Evolutionary conservation across 2,113 vertebrate species (phyloP).

Genomic region (Xiphophorus hellerii): DNA sequence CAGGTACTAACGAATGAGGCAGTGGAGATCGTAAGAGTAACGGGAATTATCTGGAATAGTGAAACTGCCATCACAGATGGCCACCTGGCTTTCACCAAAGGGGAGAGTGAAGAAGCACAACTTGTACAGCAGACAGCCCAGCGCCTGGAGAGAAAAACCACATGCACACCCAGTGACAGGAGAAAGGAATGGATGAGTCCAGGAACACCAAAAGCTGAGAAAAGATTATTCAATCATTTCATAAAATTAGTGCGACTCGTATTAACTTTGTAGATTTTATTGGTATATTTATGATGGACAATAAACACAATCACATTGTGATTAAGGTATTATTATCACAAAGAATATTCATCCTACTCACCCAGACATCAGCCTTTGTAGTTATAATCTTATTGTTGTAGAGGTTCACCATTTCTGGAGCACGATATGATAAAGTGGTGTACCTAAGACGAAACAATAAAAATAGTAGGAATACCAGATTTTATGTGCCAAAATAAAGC

Average conservation of each 20-base stretch:
- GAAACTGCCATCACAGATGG: constrained; percentile 98
- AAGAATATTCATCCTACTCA: constrained; percentile 67
- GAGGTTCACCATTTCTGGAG: constrained; percentile 99
- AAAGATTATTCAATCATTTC: neutral
- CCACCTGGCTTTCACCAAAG: constrained; percentile 99
- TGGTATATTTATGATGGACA: neutral
- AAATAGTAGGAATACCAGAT: neutral
- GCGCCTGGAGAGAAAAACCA: constrained; percentile 81
- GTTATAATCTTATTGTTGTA: constrained; percentile 97
- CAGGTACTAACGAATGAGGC: constrained; percentile 90
- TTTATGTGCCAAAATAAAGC: too few species aligned
- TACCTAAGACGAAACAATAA: constrained; percentile 80
- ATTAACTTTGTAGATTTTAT: neutral
- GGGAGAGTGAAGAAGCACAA: constrained; percentile 98
- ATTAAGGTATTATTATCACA: constrained; percentile 1
- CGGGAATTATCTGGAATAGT: constrained; percentile 98
- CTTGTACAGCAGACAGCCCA: constrained; percentile 98
- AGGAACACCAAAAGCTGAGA: constrained; percentile 2
- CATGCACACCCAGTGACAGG: constrained; percentile 25
- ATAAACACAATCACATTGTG: neutral
- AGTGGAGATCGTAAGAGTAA: constrained; percentile 97
- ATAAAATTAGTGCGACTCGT: constrained; percentile 3
- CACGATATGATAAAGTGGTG: constrained; percentile 95
- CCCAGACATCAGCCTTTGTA: constrained; percentile 97
- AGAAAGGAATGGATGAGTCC: constrained; percentile 7